Percentiles rank a stretch among this genome's conserved stretches.
phyloP scores from a whole-genome alignment of 2,797 vertebrate species.

The Neosilurus hyrtlii region DNA sequence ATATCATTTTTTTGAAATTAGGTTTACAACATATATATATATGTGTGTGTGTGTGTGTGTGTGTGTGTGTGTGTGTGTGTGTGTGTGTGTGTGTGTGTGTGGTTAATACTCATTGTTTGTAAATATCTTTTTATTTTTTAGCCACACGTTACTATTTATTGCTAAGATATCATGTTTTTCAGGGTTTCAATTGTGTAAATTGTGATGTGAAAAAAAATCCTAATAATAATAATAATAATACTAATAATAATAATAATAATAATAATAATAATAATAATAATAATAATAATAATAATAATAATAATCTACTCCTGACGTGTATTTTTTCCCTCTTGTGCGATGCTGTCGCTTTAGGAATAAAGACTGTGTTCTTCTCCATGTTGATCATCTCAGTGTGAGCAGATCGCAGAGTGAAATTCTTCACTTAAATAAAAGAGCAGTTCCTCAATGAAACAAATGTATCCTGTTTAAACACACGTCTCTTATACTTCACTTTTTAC shows the following conservation, averaged over 20 bases:
- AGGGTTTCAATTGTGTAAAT: not conserved
- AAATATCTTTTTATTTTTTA: no score
- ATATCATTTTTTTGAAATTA: no score
- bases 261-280: no score
- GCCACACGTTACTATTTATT: not conserved
- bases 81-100: no score
- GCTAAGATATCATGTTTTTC: not conserved
- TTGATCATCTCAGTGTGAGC: no score
- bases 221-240: not conserved
- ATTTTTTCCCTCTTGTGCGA: not conserved
- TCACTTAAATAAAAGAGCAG: not conserved
- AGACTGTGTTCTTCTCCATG: not conserved
- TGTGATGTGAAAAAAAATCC: not conserved
- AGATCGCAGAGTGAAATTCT: not conserved
- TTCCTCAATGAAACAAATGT: not conserved
- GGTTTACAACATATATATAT: no score
- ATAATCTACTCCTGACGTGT: not conserved
- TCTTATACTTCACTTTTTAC: not conserved
- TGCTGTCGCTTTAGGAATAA: not conserved
- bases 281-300: no score
- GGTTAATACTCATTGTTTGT: no score
- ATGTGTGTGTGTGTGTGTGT: no score
- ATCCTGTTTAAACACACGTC: not conserved
- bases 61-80: no score
- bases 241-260: no score